These are phyloP conservation scores for Stegodyphus mimosarum DNA, from an alignment of 1,140 invertebrate genomes.

Conservation along the genomic window DNA sequence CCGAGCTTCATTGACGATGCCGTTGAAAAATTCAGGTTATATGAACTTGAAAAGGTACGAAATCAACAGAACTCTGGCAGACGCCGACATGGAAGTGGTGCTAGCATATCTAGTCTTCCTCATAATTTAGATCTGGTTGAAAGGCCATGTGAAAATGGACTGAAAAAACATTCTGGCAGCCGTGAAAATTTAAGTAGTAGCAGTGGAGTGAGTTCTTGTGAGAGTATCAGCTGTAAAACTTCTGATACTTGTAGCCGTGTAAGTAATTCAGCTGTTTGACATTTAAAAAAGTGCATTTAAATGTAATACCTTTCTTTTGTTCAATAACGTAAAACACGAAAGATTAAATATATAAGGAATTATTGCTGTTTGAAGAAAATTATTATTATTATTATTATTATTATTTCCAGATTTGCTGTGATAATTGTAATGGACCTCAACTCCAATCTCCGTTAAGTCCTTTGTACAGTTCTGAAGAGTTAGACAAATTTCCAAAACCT, in stretches of 20 bases:
- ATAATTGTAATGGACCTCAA: constrained; percentile 19
- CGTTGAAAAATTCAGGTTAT: constrained; percentile 82
- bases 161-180: constrained; percentile 18
- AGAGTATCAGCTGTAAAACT: constrained; percentile 23
- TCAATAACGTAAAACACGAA: too few relatives aligned
- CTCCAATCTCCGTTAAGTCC: constrained; percentile 37
- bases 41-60: constrained; percentile 77
- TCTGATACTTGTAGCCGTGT: constrained; percentile 24
- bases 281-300: too few relatives aligned
- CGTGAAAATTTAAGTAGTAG: constrained; percentile 29
- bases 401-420: constrained; percentile 50
- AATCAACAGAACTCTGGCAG: constrained; percentile 32
- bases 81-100: constrained; percentile 66
- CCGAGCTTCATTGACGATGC: constrained; percentile 91
- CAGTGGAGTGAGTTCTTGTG: constrained; percentile 45
- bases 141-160: constrained; percentile 31
- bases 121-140: constrained; percentile 31
- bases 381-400: background rate
- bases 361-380: background rate
- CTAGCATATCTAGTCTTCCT: constrained; percentile 66
- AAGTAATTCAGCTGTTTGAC: background rate
- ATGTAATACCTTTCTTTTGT: too few relatives aligned
- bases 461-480: background rate
- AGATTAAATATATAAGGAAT: too few relatives aligned
- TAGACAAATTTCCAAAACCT: constrained; percentile 11